A percentile compares a stretch with the other conserved stretches of the same genome.
phyloP scores from a whole-genome alignment of 2,888 invertebrate genomes.

The Incurvaria masculella region DNA sequence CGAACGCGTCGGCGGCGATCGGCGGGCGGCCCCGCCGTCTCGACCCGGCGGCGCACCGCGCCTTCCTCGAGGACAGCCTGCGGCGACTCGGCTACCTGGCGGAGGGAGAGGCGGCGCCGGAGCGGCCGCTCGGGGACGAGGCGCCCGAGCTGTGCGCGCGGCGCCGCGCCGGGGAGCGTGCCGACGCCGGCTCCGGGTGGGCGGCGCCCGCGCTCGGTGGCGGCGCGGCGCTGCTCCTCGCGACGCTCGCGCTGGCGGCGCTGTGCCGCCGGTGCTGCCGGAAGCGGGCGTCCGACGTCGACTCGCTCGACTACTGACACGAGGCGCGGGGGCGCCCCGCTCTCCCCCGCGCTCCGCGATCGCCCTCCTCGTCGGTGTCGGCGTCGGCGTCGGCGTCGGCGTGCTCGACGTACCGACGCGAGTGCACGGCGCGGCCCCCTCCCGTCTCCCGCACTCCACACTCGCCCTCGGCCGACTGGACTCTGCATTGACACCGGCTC shows the following conservation, averaged over 20 bases:
- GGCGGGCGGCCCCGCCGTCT: slow-evolving; percentile 39
- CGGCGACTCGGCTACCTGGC: slow-evolving; percentile 57
- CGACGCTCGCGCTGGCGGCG: slow-evolving; percentile 53
- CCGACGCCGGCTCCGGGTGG: slow-evolving; percentile 54
- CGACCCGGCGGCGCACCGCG: slow-evolving; percentile 37
- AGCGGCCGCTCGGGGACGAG: slow-evolving; percentile 67
- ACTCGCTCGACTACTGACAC: slow-evolving; percentile 61
- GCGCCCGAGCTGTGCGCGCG: slow-evolving; percentile 67
- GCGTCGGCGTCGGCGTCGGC: slow-evolving; percentile 11
- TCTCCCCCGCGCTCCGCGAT: slow-evolving; percentile 46
- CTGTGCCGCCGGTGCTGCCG: slow-evolving; percentile 62
- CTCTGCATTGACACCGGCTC: slow-evolving; percentile 50
- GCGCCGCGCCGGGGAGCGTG: slow-evolving; percentile 43
- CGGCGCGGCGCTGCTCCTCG: slow-evolving; percentile 54
- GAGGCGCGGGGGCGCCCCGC: slow-evolving; percentile 51
- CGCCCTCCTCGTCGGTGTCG: slow-evolving; percentile 32
- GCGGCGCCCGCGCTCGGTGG: slow-evolving; percentile 62
- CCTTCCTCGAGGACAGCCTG: slow-evolving; percentile 59
- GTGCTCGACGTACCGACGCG: slow-evolving; percentile 14
- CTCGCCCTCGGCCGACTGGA: slow-evolving; percentile 52
- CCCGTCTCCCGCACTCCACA: slow-evolving; percentile 36
- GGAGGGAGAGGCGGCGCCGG: slow-evolving; percentile 36
- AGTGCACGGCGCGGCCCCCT: slow-evolving; percentile 6
- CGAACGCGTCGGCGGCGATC: slow-evolving; percentile 62
- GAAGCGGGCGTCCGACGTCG: slow-evolving; percentile 56